Evolutionary conservation across 2,113 vertebrate genomes (phyloP), one percentile per base, ranked within the genome.

Genomic region (Cathartes aura): DNA sequence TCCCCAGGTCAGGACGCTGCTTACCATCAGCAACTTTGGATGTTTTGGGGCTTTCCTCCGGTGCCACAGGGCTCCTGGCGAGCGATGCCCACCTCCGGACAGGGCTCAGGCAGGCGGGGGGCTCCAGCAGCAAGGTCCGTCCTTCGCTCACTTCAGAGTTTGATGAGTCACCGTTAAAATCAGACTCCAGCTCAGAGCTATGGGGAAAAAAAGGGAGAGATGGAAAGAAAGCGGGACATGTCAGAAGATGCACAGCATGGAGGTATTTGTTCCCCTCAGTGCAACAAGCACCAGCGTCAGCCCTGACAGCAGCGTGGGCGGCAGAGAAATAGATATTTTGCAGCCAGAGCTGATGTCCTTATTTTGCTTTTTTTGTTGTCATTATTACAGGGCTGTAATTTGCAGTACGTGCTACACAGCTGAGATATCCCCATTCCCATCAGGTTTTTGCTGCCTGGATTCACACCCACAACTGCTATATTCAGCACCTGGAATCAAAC

Each of bases 131-230:
- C 0, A 0, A 24, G 52, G 16, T 17, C 45, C 6, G 30, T 22
- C 88, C 82, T 47, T 96, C 75, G 0, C 21, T 53, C 71, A 56
- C 40, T 52, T 94, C 95, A 0, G 56, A 50, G 36, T 58, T 83
- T 0, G 34, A 70, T 0, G 62, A 93, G 22, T 96, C 73, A 0
- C 68, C 58, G 0, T 43, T 55, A 24, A 16, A 62, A 42, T 98
- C 96, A 18, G 87, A 86, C 38, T 98, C 98, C 66, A 92, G 24
- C 11, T 98, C 98, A 2, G 98, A 98, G 95, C 98, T 98, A 20
- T 1, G 0, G 24, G 24, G 24, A 4, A 34, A 83, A 83, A 30
- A 71, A 42, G 23, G 29, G 12, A 4, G 2, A 87, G 21, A 40
- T 3, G 38, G n/a, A n/a, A 64, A 68, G 68, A 43, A 63, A 89